Base-by-base conservation (phyloP, 2,797 vertebrate species). In the Pelodytes ibericus region DNA sequence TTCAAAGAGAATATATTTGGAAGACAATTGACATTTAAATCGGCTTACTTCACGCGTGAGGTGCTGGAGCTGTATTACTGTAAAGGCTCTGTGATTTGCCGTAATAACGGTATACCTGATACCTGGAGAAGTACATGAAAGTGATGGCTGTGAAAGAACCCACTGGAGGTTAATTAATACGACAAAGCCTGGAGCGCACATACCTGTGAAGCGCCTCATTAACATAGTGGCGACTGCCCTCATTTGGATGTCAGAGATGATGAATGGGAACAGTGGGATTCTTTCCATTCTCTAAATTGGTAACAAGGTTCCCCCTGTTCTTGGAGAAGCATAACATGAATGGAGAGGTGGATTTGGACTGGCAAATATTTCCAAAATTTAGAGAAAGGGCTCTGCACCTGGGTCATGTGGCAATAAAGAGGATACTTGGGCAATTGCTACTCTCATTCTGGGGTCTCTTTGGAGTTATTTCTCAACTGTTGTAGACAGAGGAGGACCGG, bases 161-260 rank as follows among this genome's bases (percentile, higher is more conserved):
- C 81, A 60, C 57, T 25, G 2, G 82, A 78, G 44, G 59, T 71
- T 27, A 25, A 65, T 24, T 71, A 41, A 39, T 16, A 53, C 36
- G 7, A 62, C 69, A 56, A 41, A 30, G 59, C 64, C 66, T 26
- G 2, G 18, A 72, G 71, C 39, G 76, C 58, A 65, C 66, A 58
- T 74, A 63, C 56, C 82, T 49, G 67, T 68, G 78, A 82, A 78
- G 65, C 81, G 81, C n/a, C 15, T 75, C 82, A 80, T 83, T 80
- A 77, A 82, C 56, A 76, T 81, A 31, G 62, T 8, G 16, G 25
- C 59, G 25, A 56, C 47, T 60, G 41, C 57, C 70, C 59, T 27
- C 4, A 16, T 13, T 8, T 36, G 78, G n/a, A 74, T 80, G 79
- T 74, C 20, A 3, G 18, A 18, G n/a, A 58, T 29, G 82, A 79